Conservation (phyloP, 1,140 invertebrate species). For the Bombus haemorrhoidalis region DNA sequence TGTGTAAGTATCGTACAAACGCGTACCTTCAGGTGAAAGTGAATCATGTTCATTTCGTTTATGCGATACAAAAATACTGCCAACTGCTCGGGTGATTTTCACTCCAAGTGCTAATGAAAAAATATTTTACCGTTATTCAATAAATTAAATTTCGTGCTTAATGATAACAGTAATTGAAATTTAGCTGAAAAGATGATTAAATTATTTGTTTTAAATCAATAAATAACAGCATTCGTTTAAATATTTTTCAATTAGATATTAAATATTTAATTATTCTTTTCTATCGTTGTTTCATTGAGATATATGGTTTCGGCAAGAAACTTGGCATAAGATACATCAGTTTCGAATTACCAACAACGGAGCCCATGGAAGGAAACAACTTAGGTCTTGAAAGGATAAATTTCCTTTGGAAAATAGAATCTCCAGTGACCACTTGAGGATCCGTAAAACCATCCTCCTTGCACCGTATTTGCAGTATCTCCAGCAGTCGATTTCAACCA, state of each 20-base stretch:
- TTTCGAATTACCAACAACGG: background rate
- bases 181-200: no score
- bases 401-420: slow-evolving; percentile 39
- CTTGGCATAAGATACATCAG: background rate
- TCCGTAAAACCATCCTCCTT: slow-evolving; percentile 26
- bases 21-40: no score
- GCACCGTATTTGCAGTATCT: slow-evolving; percentile 32
- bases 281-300: background rate
- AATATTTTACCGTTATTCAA: no score
- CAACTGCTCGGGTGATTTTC: no score
- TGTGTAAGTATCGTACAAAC: no score
- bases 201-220: background rate
- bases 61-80: no score
- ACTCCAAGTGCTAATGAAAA: no score
- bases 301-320: no score
- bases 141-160: no score
- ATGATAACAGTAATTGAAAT: no score
- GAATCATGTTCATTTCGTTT: no score
- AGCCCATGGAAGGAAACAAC: no score
- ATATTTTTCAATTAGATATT: background rate
- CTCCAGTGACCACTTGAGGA: background rate
- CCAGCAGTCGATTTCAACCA: slow-evolving; percentile 32
- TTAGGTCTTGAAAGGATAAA: background rate
- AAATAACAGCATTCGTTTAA: background rate
- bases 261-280: background rate